phyloP scores from a whole-genome alignment of 35 echinoderm and acorn worm species.

The Acanthaster planci region DNA sequence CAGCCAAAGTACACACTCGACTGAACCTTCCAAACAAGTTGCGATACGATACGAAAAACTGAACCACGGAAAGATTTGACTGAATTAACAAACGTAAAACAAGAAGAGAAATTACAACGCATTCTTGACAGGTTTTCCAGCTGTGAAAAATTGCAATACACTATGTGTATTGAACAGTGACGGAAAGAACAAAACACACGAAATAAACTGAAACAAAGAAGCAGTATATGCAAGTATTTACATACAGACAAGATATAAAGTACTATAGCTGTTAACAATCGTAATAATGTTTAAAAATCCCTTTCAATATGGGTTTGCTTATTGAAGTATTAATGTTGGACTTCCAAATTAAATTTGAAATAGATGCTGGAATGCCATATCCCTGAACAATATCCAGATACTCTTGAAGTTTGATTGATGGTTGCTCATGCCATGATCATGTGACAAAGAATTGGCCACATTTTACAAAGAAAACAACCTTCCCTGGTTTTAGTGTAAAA shows the following conservation, averaged over 20 bases:
- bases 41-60: conserved; percentile 1
- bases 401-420: conserved; percentile 12
- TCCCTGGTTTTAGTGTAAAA: no score
- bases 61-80: conserved; percentile 8
- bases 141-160: conserved; percentile 21
- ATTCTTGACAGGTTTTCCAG: conserved; percentile 1
- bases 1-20: conserved; percentile 27
- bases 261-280: conserved; percentile 29
- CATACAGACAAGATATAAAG: conserved; percentile 26
- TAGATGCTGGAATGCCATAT: conserved; percentile 19
- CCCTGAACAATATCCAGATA: neutral
- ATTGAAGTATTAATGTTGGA: conserved; percentile 25
- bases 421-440: no score
- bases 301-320: conserved; percentile 29
- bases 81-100: conserved; percentile 4
- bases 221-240: conserved; percentile 34
- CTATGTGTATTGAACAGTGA: conserved; percentile 23
- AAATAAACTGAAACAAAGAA: conserved; percentile 34
- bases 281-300: conserved; percentile 30
- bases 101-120: neutral
- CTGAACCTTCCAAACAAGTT: conserved; percentile 21
- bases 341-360: conserved; percentile 27
- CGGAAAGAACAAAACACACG: conserved; percentile 22
- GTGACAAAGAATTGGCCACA: no score
- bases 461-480: no score